phyloP scores from a whole-genome alignment of 2,113 vertebrate genomes.

The Gymnorhina tibicen region DNA sequence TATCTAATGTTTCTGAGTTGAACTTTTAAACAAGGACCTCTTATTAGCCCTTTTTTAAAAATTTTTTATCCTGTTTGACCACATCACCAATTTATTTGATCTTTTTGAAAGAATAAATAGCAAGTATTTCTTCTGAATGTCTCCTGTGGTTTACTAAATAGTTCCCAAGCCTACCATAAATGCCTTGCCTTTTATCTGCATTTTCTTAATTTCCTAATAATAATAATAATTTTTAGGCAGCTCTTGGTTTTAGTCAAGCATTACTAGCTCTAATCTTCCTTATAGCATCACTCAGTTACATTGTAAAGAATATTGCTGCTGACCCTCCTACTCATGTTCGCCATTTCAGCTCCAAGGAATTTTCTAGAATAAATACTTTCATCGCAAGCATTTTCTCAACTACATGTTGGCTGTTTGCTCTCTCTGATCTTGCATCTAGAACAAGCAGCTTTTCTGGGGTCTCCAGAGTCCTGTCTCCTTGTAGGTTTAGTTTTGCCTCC shows the following conservation, averaged over 20 bases:
- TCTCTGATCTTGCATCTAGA: not conserved
- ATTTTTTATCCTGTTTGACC: not conserved
- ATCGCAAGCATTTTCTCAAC: not conserved
- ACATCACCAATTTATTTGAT: not conserved
- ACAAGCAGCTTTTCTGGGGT: not conserved
- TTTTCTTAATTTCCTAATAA: not conserved
- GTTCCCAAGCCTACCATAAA: not conserved
- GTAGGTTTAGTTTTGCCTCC: not conserved
- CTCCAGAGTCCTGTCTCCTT: not conserved
- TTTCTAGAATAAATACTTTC: not conserved
- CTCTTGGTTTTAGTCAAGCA: not conserved
- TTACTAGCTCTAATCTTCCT: not conserved
- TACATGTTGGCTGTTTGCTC: not conserved
- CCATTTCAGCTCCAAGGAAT: not conserved
- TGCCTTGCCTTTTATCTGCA: not conserved
- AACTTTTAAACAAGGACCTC: not conserved
- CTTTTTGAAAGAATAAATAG: not conserved
- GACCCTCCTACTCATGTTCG: not conserved
- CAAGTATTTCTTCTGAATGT: not conserved
- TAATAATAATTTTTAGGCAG: not conserved
- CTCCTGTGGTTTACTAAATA: not conserved
- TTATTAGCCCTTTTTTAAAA: not conserved
- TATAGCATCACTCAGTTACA: not conserved
- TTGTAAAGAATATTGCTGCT: not conserved
- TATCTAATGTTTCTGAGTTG: not conserved